Base-by-base conservation (phyloP, 2,797 vertebrate genomes). In the Falco naumanni region DNA sequence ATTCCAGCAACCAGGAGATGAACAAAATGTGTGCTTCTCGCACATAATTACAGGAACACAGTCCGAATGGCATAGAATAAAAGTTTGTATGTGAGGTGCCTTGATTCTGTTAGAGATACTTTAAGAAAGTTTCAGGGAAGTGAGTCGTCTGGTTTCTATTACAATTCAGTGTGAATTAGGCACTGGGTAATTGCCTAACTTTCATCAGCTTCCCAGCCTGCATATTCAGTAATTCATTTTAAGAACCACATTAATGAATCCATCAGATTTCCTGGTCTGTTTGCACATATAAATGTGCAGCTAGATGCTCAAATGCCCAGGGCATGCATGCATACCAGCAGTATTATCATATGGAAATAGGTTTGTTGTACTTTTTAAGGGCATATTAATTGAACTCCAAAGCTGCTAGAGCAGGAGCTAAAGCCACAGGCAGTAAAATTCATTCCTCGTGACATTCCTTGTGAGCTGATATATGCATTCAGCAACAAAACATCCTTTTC, bases 281-380 rank as follows among this genome's bases (percentile, higher is more conserved):
- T 94, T 96, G 91, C 88, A 87, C 68, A 93, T 83, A 79, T 64
- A 91, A 95, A 88, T 90, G 83, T 84, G 83, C 41, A 76, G 63
- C 70, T 92, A 84, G 83, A 86, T 95, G 94, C 74, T 95, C 43
- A 91, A 95, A 84, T 90, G 86, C 87, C 72, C 80, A 63, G n/a
- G 83, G 95, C 88, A 63, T 94, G 86, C 83, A 84, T 82, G 59
- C 80, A 72, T 70, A 96, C 92, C 80, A 87, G 93, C 74, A 72
- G n/a, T 51, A 89, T 97, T 96, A 92, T 90, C 90, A 76, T 84
- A 96, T 54, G 95, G 94, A 95, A 95, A 89, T 93, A 84, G 88
- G 60, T 91, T 96, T 95, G 81, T 91, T 59, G 3, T 83, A 66
- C 78, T 83, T 71, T 92, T 89, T 77, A 66, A 94, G 60, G 64